Evolutionary conservation across 2,113 vertebrate genomes (phyloP).

Genomic region (Ictidomys tridecemlineatus): DNA sequence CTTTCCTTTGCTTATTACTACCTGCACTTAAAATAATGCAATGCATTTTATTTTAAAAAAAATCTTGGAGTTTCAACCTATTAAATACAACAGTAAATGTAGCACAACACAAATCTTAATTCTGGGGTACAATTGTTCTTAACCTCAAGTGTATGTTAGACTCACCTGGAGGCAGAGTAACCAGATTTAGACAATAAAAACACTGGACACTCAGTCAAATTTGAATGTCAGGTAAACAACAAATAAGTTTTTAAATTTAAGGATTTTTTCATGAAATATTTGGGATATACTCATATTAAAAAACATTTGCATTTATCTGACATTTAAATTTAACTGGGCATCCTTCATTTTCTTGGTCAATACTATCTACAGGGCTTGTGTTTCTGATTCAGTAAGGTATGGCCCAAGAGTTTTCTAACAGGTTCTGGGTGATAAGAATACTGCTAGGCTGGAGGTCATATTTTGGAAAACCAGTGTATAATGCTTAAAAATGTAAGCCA

Average conservation of each 20-base stretch:
- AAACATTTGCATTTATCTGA: background rate
- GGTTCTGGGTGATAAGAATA: background rate
- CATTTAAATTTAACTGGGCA: background rate
- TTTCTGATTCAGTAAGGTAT: background rate
- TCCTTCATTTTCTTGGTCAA: slow-evolving; percentile 3
- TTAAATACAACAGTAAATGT: background rate
- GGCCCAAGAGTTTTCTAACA: background rate
- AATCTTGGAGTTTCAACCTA: background rate
- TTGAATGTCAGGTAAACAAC: background rate
- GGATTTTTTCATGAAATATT: background rate
- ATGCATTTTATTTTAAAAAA: background rate
- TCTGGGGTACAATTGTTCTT: background rate
- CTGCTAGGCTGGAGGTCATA: background rate
- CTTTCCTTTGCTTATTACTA: background rate
- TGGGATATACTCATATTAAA: background rate
- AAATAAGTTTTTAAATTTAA: background rate
- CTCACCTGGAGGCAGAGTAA: background rate
- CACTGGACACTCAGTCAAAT: background rate
- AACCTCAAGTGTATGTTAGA: background rate
- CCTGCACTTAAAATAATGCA: background rate
- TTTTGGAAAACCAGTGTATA: background rate
- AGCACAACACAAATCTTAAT: background rate
- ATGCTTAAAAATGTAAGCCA: background rate
- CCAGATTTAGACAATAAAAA: background rate
- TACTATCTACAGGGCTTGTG: background rate